phyloP scores from a whole-genome alignment of 1,140 invertebrate genomes.

The Eueides isabella region DNA sequence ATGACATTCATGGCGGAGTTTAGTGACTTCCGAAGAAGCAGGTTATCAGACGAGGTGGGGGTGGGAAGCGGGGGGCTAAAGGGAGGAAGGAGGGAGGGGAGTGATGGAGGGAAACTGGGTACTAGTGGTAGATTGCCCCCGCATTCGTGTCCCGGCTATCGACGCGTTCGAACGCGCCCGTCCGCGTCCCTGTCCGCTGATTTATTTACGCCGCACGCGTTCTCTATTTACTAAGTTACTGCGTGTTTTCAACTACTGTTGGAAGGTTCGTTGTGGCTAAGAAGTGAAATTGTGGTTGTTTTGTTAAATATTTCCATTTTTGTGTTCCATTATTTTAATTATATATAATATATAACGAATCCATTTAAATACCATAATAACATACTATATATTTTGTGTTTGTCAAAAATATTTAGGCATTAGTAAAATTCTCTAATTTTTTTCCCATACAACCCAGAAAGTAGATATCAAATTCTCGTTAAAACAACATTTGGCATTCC shows the following conservation, averaged over 20 bases:
- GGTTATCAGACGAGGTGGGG: slow-evolving; percentile 72
- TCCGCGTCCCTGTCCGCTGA: slow-evolving; percentile 39
- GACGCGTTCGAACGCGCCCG: slow-evolving; percentile 63
- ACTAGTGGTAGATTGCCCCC: slow-evolving; percentile 67
- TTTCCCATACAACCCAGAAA: neutral
- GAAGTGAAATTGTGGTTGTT: slow-evolving; percentile 58
- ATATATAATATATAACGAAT: neutral
- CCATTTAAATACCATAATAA: neutral
- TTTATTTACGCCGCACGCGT: slow-evolving; percentile 49
- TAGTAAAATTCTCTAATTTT: neutral
- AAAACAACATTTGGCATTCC: slow-evolving; percentile 3
- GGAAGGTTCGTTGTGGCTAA: slow-evolving; percentile 68
- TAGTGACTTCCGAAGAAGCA: slow-evolving; percentile 80
- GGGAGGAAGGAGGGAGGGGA: slow-evolving; percentile 37
- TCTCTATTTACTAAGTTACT: slow-evolving; percentile 58
- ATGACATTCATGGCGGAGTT: slow-evolving; percentile 76
- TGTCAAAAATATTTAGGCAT: neutral
- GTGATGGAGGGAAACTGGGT: slow-evolving; percentile 60
- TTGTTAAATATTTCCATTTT: slow-evolving; percentile 9
- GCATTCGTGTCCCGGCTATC: slow-evolving; percentile 65
- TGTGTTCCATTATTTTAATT: neutral
- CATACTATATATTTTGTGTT: neutral
- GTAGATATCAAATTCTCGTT: neutral
- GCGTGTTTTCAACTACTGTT: slow-evolving; percentile 43
- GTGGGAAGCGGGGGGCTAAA: slow-evolving; percentile 35